Percentiles rank a stretch among this genome's conserved stretches.
Conservation (phyloP, 2,888 invertebrate genomes). For the Malachius bipustulatus region DNA sequence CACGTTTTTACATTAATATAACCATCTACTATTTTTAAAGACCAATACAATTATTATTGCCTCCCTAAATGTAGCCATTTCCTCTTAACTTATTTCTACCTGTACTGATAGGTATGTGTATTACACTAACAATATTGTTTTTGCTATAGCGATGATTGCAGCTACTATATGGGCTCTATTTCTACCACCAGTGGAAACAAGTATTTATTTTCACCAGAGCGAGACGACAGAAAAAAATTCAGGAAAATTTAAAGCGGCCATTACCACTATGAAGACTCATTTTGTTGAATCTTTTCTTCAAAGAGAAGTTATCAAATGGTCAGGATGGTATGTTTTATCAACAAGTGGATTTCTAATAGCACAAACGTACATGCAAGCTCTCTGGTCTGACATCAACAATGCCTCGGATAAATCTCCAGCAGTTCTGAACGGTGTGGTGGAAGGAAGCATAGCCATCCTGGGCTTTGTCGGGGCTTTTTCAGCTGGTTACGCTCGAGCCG, state of each 20-base stretch:
- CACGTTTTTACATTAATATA: too few species aligned
- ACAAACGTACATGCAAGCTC: slow-evolving; percentile 66
- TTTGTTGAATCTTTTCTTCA: slow-evolving; percentile 47
- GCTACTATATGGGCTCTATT: slow-evolving; percentile 64
- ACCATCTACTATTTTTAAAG: too few species aligned
- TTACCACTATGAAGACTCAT: slow-evolving; percentile 43
- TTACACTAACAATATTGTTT: too few species aligned
- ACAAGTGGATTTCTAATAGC: slow-evolving; percentile 63
- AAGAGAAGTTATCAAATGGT: slow-evolving; percentile 55
- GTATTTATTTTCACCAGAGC: slow-evolving; percentile 63
- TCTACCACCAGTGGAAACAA: slow-evolving; percentile 58
- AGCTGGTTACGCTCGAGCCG: slow-evolving; percentile 40
- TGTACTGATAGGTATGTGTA: too few species aligned
- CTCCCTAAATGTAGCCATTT: too few species aligned
- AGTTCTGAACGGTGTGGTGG: slow-evolving; percentile 56
- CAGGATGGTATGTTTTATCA: slow-evolving; percentile 64
- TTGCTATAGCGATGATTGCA: slow-evolving; percentile 51
- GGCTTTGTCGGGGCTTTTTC: slow-evolving; percentile 50
- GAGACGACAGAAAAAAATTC: slow-evolving; percentile 17
- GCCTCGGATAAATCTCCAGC: slow-evolving; percentile 38
- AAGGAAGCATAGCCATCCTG: slow-evolving; percentile 59
- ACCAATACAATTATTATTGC: too few species aligned
- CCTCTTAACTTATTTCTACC: too few species aligned
- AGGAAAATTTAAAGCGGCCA: slow-evolving; percentile 34
- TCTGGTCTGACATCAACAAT: slow-evolving; percentile 66